A percentile compares a stretch with the other conserved stretches of the same genome.
Evolutionary conservation across 2,113 vertebrate genomes (phyloP).

Genomic region (Plotosus lineatus): DNA sequence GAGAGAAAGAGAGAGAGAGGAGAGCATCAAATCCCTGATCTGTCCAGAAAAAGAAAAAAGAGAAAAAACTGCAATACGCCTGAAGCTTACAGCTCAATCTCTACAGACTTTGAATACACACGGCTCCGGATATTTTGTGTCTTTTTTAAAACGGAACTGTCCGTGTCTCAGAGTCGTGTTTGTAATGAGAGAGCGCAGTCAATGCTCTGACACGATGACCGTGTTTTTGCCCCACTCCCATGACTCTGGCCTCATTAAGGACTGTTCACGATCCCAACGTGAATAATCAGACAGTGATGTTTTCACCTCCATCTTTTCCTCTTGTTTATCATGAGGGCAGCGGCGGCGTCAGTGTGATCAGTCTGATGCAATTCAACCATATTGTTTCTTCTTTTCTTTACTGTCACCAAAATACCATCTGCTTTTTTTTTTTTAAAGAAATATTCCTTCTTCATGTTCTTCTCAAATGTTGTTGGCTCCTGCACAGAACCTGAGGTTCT

Average conservation of each 20-base stretch:
- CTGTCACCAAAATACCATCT: neutral
- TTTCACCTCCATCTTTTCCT: neutral
- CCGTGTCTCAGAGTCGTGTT: constrained; percentile 5
- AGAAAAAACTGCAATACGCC: constrained; percentile 23
- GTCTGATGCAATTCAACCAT: neutral
- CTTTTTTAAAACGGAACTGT: neutral
- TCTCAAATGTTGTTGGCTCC: neutral
- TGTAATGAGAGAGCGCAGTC: constrained; percentile 38
- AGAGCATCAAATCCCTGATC: constrained; percentile 29
- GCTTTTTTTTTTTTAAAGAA: neutral
- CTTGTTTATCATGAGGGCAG: neutral
- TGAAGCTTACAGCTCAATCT: constrained; percentile 41
- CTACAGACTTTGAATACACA: constrained; percentile 20
- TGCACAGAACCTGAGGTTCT: too few species aligned
- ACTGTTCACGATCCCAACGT: constrained; percentile 40
- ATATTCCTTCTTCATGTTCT: neutral
- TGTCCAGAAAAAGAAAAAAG: constrained; percentile 5
- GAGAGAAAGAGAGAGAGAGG: constrained; percentile 31
- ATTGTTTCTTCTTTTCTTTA: too few species aligned
- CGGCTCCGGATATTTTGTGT: neutral
- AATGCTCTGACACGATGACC: constrained; percentile 24
- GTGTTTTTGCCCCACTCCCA: constrained; percentile 21
- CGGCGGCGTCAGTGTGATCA: neutral
- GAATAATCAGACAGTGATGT: constrained; percentile 30
- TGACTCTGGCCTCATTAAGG: constrained; percentile 47